Conservation (phyloP, 2,888 invertebrate species). For the Heliconius hortense region DNA sequence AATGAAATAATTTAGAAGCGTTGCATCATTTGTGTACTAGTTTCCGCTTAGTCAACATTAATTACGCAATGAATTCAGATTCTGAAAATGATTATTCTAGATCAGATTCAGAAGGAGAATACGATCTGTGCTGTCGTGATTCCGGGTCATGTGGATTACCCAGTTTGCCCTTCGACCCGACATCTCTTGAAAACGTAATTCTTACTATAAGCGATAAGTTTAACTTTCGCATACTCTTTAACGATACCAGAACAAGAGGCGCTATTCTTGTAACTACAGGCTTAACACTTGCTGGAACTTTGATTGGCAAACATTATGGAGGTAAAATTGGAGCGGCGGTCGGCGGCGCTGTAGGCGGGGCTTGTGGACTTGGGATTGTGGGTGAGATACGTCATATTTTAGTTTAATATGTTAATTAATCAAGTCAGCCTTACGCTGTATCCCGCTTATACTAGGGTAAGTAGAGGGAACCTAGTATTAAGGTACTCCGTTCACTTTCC, state of each 20-base stretch:
- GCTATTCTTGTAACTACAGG: conserved; percentile 66
- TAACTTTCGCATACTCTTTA: conserved; percentile 65
- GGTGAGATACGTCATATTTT: conserved; percentile 53
- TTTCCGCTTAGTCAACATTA: not conserved
- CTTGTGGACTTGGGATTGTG: conserved; percentile 67
- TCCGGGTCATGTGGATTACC: conserved; percentile 51
- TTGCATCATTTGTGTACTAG: not conserved
- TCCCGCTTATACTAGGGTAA: not conserved
- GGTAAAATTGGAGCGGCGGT: conserved; percentile 69
- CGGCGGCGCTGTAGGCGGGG: conserved; percentile 71
- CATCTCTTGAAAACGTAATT: conserved; percentile 64
- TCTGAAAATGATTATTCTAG: conserved; percentile 47
- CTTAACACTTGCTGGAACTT: conserved; percentile 63
- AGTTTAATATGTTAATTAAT: not conserved
- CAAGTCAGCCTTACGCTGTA: not conserved
- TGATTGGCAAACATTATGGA: conserved; percentile 70
- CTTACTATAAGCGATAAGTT: conserved; percentile 65
- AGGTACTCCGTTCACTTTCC: not conserved
- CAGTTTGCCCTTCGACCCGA: conserved; percentile 61
- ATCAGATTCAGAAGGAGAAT: conserved; percentile 51
- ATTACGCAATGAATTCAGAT: conserved; percentile 49
- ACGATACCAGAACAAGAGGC: conserved; percentile 52
- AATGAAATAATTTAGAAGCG: not conserved
- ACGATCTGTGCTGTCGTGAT: conserved; percentile 53
- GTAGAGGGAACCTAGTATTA: not conserved